These are phyloP conservation scores for Caenorhabditis wallacei DNA, from an alignment of 2,888 invertebrate genomes.

Conservation along the genomic window DNA sequence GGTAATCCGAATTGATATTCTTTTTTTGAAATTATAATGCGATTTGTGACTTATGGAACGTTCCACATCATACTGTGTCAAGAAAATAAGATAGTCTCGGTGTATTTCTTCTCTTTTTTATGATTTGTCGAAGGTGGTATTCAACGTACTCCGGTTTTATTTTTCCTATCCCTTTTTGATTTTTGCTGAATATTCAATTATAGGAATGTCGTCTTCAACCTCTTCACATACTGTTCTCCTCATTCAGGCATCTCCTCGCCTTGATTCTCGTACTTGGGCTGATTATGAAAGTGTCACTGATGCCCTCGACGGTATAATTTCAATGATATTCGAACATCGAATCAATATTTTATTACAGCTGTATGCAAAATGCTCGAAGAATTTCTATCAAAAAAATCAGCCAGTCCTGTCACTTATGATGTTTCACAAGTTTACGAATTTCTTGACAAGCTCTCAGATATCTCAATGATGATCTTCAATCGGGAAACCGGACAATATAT, in stretches of 20 bases:
- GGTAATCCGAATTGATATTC: too few species aligned
- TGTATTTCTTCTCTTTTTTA: not conserved
- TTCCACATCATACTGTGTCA: not conserved
- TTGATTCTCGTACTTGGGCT: conserved; percentile 97
- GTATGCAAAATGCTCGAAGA: conserved; percentile 99
- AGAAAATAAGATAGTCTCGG: not conserved
- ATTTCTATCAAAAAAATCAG: conserved; percentile 86
- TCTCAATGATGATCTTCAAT: conserved; percentile 91
- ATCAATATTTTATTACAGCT: conserved; percentile 84
- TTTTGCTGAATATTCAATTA: not conserved
- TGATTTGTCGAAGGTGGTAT: not conserved
- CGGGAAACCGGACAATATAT: conserved; percentile 63
- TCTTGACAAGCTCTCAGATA: conserved; percentile 94
- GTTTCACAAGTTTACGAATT: conserved; percentile 96
- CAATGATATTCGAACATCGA: too few species aligned
- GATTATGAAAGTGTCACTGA: conserved; percentile 94
- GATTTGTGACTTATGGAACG: not conserved
- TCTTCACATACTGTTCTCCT: conserved; percentile 92
- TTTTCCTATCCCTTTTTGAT: not conserved
- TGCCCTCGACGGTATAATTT: conserved; percentile 71
- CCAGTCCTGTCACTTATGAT: conserved; percentile 91
- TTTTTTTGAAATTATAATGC: not conserved
- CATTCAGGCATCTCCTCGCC: conserved; percentile 93
- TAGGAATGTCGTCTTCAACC: conserved; percentile 27
- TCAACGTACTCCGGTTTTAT: not conserved